Evolutionary conservation across 2,797 vertebrate species (phyloP).

Genomic region (Fistularia commersonii): DNA sequence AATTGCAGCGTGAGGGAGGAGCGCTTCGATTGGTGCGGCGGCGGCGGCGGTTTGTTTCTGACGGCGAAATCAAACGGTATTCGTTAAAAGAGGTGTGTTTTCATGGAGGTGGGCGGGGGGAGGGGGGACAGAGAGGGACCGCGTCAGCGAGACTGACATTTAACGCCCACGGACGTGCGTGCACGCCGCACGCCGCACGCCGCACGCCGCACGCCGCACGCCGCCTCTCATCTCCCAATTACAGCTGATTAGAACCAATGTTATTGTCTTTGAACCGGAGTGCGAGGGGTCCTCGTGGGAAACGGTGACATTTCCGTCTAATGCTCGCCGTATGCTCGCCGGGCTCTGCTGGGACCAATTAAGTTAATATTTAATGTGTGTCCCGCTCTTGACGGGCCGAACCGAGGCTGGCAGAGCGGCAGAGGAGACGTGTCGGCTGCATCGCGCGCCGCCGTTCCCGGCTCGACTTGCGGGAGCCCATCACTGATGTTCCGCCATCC

Average conservation of each 20-base stretch:
- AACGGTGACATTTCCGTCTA: constrained; percentile 73
- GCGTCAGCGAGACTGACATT: no score
- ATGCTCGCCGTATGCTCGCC: constrained; percentile 68
- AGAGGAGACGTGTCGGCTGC: constrained; percentile 56
- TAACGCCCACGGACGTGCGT: constrained; percentile 13
- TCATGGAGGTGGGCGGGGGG: no score
- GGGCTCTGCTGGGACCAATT: constrained; percentile 75
- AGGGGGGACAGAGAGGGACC: no score
- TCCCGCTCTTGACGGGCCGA: constrained; percentile 61
- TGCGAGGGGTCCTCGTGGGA: constrained; percentile 66
- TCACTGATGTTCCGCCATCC: constrained; percentile 68
- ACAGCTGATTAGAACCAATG: constrained; percentile 76
- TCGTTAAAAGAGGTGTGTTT: no score
- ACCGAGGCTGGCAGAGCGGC: constrained; percentile 67
- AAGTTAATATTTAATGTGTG: constrained; percentile 79
- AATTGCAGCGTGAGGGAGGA: constrained; percentile 42
- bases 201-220: constrained; percentile 38
- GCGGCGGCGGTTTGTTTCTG: no score
- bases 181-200: constrained; percentile 12
- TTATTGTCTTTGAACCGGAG: constrained; percentile 79
- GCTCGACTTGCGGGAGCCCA: constrained; percentile 54
- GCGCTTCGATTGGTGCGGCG: background rate
- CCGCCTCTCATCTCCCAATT: constrained; percentile 75
- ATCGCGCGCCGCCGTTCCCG: constrained; percentile 52
- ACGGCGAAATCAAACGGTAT: no score